These are phyloP conservation scores for Sakesphorus luctuosus DNA, from an alignment of 2,113 vertebrate species.

Conservation along the genomic window DNA sequence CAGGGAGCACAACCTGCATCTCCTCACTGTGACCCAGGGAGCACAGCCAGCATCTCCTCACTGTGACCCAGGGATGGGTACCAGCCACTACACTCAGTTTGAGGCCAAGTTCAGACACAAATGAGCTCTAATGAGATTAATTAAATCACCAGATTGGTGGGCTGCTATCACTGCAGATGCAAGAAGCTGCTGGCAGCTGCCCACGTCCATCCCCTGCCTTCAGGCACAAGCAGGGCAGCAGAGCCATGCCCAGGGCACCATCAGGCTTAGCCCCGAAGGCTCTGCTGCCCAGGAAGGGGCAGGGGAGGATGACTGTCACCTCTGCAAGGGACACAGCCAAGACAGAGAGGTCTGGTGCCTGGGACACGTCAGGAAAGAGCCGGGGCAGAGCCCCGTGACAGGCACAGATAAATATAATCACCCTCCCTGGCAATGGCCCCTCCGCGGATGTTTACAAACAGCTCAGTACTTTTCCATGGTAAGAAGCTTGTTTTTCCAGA, in stretches of 20 bases:
- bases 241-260: not conserved
- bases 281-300: not conserved
- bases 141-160: not conserved
- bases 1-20: no score
- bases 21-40: not conserved
- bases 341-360: not conserved
- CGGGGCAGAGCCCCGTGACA: conserved; percentile 40
- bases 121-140: not conserved
- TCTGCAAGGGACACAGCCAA: not conserved
- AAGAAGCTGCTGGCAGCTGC: not conserved
- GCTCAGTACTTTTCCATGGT: conserved; percentile 68
- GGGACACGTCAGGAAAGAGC: not conserved
- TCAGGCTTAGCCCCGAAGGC: accelerated
- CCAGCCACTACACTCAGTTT: accelerated
- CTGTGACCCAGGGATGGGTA: not conserved
- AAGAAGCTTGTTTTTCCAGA: conserved; percentile 73
- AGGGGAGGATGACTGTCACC: not conserved
- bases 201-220: not conserved
- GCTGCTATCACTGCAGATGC: not conserved
- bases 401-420: conserved; percentile 46
- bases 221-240: not conserved
- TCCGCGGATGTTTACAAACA: conserved; percentile 65
- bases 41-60: not conserved
- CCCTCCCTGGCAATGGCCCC: conserved; percentile 51
- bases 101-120: not conserved